Conservation (phyloP, 1,140 invertebrate genomes). For the Scaptomyza pallida region DNA sequence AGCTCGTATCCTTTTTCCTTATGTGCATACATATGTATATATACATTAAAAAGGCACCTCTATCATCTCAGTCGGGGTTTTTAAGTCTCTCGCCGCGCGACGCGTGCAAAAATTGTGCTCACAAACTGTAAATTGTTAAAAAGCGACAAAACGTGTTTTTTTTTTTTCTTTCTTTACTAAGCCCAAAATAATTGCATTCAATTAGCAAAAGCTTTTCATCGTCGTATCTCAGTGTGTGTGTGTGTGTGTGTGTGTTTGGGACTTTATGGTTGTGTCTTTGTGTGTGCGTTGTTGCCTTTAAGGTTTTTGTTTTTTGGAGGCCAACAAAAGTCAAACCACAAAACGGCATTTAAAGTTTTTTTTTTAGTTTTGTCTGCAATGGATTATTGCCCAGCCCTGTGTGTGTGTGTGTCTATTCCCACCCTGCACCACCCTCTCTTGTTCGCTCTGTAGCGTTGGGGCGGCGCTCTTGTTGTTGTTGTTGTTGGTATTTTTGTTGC, state of each 20-base stretch:
- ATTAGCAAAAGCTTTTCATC: conserved; percentile 24
- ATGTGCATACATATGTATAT: too few species aligned
- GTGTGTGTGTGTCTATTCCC: neutral
- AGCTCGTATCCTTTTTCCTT: conserved; percentile 17
- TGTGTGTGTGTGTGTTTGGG: conserved; percentile 6
- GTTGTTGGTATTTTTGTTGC: conserved; percentile 43
- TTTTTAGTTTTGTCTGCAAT: conserved; percentile 52
- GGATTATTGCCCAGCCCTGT: conserved; percentile 65
- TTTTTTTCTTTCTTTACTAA: too few species aligned
- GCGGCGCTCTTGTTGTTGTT: conserved; percentile 30
- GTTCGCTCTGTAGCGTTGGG: conserved; percentile 8
- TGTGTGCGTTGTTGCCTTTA: conserved; percentile 16
- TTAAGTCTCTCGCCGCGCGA: conserved; percentile 39
- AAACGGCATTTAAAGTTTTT: conserved; percentile 72
- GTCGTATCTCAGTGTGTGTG: neutral
- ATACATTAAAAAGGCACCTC: too few species aligned
- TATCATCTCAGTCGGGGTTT: neutral
- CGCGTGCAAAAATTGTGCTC: conserved; percentile 59
- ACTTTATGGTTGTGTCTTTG: conserved; percentile 4
- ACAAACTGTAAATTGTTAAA: conserved; percentile 40
- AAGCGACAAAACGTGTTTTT: conserved; percentile 21
- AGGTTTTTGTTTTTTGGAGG: conserved; percentile 6
- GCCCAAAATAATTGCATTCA: conserved; percentile 41
- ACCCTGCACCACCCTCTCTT: conserved; percentile 1
- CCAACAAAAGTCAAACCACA: conserved; percentile 67